Evolutionary conservation across 2,113 vertebrate genomes (phyloP).

Genomic region (Phycodurus eques): DNA sequence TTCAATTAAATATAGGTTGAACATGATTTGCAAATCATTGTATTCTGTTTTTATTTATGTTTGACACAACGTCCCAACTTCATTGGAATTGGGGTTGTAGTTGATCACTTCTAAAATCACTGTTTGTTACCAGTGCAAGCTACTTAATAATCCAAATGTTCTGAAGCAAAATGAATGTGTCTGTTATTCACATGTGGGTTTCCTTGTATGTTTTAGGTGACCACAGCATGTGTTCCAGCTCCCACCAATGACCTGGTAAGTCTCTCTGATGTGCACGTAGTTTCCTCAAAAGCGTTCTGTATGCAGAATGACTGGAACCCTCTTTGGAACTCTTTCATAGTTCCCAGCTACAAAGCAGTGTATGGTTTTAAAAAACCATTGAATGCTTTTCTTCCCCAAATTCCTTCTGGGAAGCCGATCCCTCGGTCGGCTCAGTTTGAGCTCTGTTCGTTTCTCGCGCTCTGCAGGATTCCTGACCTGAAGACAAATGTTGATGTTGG

Average conservation of each 20-base stretch:
- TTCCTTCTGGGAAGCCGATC: conserved; percentile 38
- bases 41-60: too few species aligned
- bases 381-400: conserved; percentile 5
- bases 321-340: conserved; percentile 2
- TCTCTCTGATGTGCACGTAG: conserved; percentile 13
- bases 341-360: conserved; percentile 4
- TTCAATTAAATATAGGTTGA: too few species aligned
- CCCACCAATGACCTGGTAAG: conserved; percentile 83
- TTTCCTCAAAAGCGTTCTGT: conserved; percentile 14
- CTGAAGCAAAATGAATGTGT: not conserved
- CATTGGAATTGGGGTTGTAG: not conserved
- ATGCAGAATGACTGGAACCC: not conserved
- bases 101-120: not conserved
- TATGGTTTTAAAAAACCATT: conserved; percentile 22
- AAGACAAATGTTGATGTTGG: conserved; percentile 36
- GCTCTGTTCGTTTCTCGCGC: conserved; percentile 41
- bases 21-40: too few species aligned
- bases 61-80: too few species aligned
- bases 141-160: not conserved
- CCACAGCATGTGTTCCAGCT: conserved; percentile 75
- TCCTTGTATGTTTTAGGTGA: conserved; percentile 75
- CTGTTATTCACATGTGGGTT: conserved; percentile 18
- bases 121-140: not conserved
- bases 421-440: conserved; percentile 38
- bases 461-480: conserved; percentile 24